Evolutionary conservation across 2,113 vertebrate genomes (phyloP).

Genomic region (Diphyllodes magnificus): DNA sequence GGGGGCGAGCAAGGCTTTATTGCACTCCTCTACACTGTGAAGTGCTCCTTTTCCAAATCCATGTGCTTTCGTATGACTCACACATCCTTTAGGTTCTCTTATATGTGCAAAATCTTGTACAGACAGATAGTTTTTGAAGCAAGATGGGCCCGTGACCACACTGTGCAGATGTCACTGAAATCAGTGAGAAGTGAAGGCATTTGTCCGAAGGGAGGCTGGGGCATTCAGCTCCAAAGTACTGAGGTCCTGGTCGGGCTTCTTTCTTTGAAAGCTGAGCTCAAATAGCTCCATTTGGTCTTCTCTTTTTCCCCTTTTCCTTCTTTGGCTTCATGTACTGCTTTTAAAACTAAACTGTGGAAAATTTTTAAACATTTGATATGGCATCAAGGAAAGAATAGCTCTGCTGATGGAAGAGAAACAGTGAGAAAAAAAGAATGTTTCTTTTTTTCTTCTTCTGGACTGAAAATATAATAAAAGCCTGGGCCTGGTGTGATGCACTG

Average conservation of each 20-base stretch:
- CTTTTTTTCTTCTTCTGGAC: background rate
- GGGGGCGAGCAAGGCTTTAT: background rate
- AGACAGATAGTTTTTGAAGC: background rate
- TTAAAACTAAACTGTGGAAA: background rate
- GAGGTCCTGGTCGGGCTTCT: background rate
- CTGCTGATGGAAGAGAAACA: background rate
- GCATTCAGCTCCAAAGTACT: background rate
- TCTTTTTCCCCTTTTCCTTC: background rate
- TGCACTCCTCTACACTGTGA: background rate
- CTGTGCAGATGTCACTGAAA: background rate
- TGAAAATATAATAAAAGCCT: background rate
- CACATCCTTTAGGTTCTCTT: background rate
- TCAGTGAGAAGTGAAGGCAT: background rate
- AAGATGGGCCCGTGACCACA: background rate
- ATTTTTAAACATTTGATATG: slow-evolving; percentile 30
- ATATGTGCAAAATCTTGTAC: background rate
- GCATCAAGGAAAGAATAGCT: slow-evolving; percentile 20
- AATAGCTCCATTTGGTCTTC: background rate
- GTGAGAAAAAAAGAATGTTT: background rate
- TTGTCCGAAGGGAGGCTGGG: background rate
- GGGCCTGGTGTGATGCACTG: background rate
- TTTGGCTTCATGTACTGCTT: background rate
- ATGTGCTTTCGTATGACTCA: background rate
- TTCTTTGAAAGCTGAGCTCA: background rate
- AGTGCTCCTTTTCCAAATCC: background rate